Base-by-base conservation (phyloP, 2,113 vertebrate genomes). In the Grallaria varia region DNA sequence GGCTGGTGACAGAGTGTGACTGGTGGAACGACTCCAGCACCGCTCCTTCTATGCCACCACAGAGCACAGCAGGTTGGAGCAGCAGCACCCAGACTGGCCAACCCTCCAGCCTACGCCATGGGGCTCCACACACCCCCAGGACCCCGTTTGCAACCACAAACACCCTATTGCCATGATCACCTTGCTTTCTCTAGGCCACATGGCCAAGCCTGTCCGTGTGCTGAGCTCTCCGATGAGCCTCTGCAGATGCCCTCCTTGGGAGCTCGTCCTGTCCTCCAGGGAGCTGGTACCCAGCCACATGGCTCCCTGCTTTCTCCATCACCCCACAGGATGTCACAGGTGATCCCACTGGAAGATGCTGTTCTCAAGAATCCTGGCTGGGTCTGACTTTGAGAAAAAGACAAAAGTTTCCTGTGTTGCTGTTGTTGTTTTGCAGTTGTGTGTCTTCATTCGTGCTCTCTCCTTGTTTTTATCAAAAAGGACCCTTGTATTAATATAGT, bases 391-490 rank as follows among this genome's bases (percentile, higher is more conserved):
- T 67, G 95, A 95, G 91, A 90, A 96, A 90, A 97, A 91, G 95
- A 93, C 66, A 86, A 76, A 97, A 95, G 93, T 91, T 49, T 82
- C 91, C 88, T 64, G 83, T 83, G 91, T 96, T 59, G 95, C 91
- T 1, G 3, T 53, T 89, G 89, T 24, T 92, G 72, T 87, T 79
- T 76, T 72, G 92, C 66, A 73, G 63, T 87, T 56, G 75, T 40
- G 58, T 84, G 90, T 93, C 93, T 88, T 60, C 88, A n/a, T 66
- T 53, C 35, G 72, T 63, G 73, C 68, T 95, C 63, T 96, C 58
- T 89, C 92, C 85, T 95, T 74, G 74, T 63, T 96, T 96, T 94
- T 91, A 94, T 97, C 87, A 98, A 98, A 98, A 98, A 98, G 93
- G 98, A 97, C 95, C 97, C 93, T 97, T 89, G 58, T 95, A 53